Evolutionary conservation across 2,888 invertebrate species (phyloP).

Genomic region (Tribolium freemani): DNA sequence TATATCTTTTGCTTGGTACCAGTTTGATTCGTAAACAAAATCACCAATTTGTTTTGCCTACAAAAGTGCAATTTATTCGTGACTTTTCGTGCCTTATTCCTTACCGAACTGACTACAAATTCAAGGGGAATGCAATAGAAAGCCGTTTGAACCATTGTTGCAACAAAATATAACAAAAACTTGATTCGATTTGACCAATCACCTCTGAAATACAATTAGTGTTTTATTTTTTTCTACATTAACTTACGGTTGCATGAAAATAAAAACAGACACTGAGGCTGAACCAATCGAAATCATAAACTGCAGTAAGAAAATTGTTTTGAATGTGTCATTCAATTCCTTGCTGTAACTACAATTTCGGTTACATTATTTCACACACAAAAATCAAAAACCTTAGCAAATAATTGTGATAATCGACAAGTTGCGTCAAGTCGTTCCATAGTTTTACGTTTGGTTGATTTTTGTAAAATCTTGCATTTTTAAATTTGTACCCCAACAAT

Average conservation of each 20-base stretch:
- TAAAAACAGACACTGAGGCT: constrained; percentile 1
- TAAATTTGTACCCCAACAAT: constrained; percentile 3
- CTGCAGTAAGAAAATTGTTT: not conserved
- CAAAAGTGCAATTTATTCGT: not conserved
- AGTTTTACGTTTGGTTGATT: not conserved
- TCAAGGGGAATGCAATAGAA: constrained; percentile 5
- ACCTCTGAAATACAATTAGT: not conserved
- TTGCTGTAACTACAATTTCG: not conserved
- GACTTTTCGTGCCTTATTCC: not conserved
- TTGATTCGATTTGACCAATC: not conserved
- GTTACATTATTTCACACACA: not conserved
- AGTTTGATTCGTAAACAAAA: not conserved
- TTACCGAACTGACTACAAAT: not conserved
- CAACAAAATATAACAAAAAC: constrained; percentile 1
- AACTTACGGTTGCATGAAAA: constrained; percentile 10
- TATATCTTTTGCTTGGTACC: not conserved
- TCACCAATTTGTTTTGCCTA: not conserved
- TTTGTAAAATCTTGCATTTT: not conserved
- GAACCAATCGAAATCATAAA: constrained; percentile 6
- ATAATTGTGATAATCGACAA: constrained; percentile 6
- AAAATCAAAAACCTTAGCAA: not conserved
- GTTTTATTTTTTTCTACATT: not conserved
- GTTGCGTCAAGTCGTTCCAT: not conserved
- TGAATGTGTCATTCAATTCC: not conserved
- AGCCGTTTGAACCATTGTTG: not conserved